A percentile compares a stretch with the other conserved stretches of the same genome.
phyloP scores from a whole-genome alignment of 2,888 invertebrate genomes.

The Reticulitermes lucifugus region DNA sequence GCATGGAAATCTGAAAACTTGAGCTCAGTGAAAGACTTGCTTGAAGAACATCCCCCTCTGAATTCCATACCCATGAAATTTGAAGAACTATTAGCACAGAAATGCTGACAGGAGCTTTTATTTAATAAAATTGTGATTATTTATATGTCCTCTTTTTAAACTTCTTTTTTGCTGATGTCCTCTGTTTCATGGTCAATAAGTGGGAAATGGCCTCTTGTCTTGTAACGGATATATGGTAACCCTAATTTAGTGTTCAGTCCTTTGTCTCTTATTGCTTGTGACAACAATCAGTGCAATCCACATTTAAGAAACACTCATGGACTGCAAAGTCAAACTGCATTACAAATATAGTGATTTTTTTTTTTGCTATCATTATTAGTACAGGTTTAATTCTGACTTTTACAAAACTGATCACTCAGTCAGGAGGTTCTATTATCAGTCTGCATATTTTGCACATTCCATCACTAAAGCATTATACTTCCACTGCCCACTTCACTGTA shows the following conservation, averaged over 20 bases:
- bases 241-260: slow-evolving; percentile 14
- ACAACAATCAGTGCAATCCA: not conserved
- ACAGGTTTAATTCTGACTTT: not conserved
- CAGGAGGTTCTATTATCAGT: not conserved
- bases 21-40: too few species aligned
- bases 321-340: not conserved
- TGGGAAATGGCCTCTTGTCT: too few species aligned
- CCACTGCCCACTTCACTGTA: not conserved
- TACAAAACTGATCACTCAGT: not conserved
- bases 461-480: not conserved
- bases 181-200: too few species aligned
- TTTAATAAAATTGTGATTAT: too few species aligned
- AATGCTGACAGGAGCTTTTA: too few species aligned
- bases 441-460: not conserved
- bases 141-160: too few species aligned
- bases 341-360: not conserved
- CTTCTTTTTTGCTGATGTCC: too few species aligned
- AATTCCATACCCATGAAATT: too few species aligned
- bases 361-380: not conserved
- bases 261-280: slow-evolving; percentile 15
- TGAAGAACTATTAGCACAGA: too few species aligned
- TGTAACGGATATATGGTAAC: too few species aligned
- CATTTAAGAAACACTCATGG: not conserved
- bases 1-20: too few species aligned
- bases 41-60: too few species aligned